These are phyloP conservation scores for Dicentrarchus labrax DNA, from an alignment of 2,113 vertebrate genomes.

Conservation along the genomic window DNA sequence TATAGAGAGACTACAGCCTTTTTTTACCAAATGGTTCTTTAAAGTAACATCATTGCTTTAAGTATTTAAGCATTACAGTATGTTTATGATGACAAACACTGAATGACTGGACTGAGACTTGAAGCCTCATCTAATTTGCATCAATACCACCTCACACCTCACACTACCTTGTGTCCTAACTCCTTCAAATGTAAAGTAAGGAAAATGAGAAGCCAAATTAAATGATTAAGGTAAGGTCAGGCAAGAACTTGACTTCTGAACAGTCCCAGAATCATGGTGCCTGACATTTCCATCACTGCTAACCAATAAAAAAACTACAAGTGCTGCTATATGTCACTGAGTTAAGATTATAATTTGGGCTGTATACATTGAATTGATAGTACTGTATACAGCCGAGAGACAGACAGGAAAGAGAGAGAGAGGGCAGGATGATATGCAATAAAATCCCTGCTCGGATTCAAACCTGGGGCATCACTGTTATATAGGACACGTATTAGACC, in stretches of 20 bases:
- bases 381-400: no score
- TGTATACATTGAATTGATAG: background rate
- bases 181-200: background rate
- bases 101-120: background rate
- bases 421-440: no score
- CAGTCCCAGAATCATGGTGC: background rate
- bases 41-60: background rate
- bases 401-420: no score
- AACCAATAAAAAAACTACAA: background rate
- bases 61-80: background rate
- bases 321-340: background rate
- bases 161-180: background rate
- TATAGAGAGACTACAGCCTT: background rate
- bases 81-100: background rate
- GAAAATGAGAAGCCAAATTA: background rate
- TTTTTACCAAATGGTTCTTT: background rate
- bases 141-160: background rate
- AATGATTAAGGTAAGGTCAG: background rate
- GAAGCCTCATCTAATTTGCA: no score
- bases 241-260: background rate
- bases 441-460: background rate
- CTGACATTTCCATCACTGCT: background rate
- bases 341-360: background rate
- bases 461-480: background rate
- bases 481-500: background rate